Evolutionary conservation across 2,797 vertebrate genomes (phyloP).

Genomic region (Acanthurus lineatus): DNA sequence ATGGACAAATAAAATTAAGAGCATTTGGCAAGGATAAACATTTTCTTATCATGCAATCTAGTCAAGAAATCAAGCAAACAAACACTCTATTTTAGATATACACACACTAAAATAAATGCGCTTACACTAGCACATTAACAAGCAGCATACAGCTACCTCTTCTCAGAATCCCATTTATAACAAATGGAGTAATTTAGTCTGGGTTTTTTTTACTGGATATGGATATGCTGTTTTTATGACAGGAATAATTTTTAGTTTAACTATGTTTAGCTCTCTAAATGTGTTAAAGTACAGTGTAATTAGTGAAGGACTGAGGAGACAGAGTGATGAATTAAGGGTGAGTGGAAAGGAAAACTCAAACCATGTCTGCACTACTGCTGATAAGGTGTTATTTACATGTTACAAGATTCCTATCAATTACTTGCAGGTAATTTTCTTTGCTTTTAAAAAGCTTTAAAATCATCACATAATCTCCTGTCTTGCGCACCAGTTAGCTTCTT

Average conservation of each 20-base stretch:
- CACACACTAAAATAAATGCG: slow-evolving; percentile 31
- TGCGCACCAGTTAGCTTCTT: not conserved
- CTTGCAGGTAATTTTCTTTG: slow-evolving; percentile 24
- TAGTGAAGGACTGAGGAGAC: slow-evolving; percentile 7
- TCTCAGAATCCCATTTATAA: slow-evolving; percentile 42
- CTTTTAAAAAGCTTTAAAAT: slow-evolving; percentile 12
- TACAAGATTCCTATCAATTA: slow-evolving; percentile 23
- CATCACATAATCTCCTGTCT: not conserved
- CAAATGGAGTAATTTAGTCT: slow-evolving; percentile 7
- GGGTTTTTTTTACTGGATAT: not conserved
- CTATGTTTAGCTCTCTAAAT: slow-evolving; percentile 7
- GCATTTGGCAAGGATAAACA: slow-evolving; percentile 67
- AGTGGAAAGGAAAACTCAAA: slow-evolving; percentile 16
- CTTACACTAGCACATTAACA: slow-evolving; percentile 20
- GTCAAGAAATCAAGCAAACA: slow-evolving; percentile 60
- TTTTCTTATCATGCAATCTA: slow-evolving; percentile 60
- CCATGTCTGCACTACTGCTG: not conserved
- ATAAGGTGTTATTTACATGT: slow-evolving; percentile 4
- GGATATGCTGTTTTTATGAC: not conserved
- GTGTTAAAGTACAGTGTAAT: not conserved
- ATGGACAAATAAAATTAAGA: slow-evolving; percentile 64
- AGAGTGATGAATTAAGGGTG: slow-evolving; percentile 34
- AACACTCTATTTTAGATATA: slow-evolving; percentile 47
- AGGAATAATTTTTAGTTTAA: not conserved
- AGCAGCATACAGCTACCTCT: slow-evolving; percentile 8